Percentiles rank a stretch among this genome's conserved stretches.
phyloP scores from a whole-genome alignment of 2,113 vertebrate genomes.

The Phylloscopus trochiloides region DNA sequence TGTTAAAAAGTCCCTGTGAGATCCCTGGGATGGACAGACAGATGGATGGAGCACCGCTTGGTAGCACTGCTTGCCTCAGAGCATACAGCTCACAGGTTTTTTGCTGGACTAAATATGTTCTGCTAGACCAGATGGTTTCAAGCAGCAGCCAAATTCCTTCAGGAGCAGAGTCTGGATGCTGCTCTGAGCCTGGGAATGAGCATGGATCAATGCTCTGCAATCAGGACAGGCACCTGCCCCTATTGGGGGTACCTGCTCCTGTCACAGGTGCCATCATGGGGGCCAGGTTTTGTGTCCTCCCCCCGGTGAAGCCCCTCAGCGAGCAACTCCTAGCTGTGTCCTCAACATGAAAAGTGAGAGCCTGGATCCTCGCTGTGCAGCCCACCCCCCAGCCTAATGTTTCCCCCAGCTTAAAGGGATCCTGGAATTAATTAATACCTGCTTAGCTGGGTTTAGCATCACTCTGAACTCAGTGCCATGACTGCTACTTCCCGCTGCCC shows the following conservation, averaged over 20 bases:
- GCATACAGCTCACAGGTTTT: not conserved
- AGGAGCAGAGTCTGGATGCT: not conserved
- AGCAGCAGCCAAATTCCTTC: not conserved
- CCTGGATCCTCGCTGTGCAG: fast-evolving
- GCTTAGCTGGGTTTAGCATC: not conserved
- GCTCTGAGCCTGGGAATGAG: not conserved
- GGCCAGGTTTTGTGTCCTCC: not conserved
- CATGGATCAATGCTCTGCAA: fast-evolving
- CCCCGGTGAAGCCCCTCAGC: fast-evolving
- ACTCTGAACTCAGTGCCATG: not conserved
- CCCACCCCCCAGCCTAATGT: not conserved
- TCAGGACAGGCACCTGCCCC: not conserved
- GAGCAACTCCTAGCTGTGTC: fast-evolving
- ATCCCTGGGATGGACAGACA: not conserved
- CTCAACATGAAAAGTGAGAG: not conserved
- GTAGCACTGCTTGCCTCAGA: not conserved
- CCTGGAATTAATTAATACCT: not conserved
- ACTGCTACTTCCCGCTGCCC: not conserved
- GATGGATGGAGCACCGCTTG: fast-evolving
- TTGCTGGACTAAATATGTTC: not conserved
- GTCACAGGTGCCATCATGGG: not conserved
- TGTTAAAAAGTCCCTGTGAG: not conserved
- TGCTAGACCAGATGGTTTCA: not conserved
- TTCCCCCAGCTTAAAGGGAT: not conserved
- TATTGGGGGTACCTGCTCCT: not conserved